phyloP scores from a whole-genome alignment of 2,113 vertebrate species.

The Haliaeetus leucogaster region DNA sequence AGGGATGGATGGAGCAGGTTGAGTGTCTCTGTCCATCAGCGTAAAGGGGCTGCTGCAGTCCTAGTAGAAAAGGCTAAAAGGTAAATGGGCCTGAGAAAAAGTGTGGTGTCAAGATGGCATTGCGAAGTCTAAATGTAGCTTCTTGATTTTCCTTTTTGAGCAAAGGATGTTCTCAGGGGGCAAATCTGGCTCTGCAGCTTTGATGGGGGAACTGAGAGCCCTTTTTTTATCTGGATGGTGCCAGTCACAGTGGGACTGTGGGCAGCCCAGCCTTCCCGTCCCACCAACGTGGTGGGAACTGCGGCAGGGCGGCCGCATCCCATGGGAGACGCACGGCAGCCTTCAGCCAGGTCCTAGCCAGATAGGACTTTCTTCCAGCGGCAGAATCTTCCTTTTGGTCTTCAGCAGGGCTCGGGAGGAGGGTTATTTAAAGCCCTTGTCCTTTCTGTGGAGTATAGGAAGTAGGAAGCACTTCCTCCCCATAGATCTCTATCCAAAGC shows the following conservation, averaged over 20 bases:
- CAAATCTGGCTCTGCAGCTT: not conserved
- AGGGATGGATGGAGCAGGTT: not conserved
- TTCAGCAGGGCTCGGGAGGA: not conserved
- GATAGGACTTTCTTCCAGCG: not conserved
- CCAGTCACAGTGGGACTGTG: not conserved
- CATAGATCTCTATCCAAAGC: slow-evolving; percentile 24
- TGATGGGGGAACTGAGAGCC: not conserved
- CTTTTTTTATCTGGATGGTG: not conserved
- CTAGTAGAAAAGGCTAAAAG: not conserved
- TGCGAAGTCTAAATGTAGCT: not conserved
- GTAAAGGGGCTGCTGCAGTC: not conserved
- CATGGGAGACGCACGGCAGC: not conserved
- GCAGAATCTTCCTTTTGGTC: not conserved
- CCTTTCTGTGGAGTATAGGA: slow-evolving; percentile 19
- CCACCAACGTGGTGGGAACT: not conserved
- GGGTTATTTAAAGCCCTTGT: slow-evolving; percentile 48
- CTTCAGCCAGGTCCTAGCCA: not conserved
- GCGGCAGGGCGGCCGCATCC: rapidly evolving
- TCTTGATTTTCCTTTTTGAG: not conserved
- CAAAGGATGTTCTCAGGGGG: not conserved
- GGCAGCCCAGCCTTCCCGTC: not conserved
- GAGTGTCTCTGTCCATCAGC: not conserved
- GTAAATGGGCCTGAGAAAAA: not conserved
- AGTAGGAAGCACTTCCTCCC: slow-evolving; percentile 55
- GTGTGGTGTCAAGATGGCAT: not conserved